Percentiles rank a stretch among this genome's conserved stretches.
Evolutionary conservation across 1,140 invertebrate species (phyloP).

Genomic region (Apis mellifera): Amel_HAv3.1 CM009938.2:11677501-11678000

Average conservation of each 20-base stretch:
- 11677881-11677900: too few species aligned
- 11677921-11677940: too few species aligned
- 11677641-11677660: slow-evolving; percentile 97
- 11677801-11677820: slow-evolving; percentile 18
- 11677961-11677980: too few species aligned
- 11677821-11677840: background rate
- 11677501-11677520: too few species aligned
- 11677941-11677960: too few species aligned
- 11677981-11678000: too few species aligned
- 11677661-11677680: slow-evolving; percentile 98
- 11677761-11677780: slow-evolving; percentile 99
- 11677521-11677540: too few species aligned
- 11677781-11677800: slow-evolving; percentile 96
- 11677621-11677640: slow-evolving; percentile 98
- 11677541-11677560: background rate
- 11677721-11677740: slow-evolving; percentile 99
- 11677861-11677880: background rate
- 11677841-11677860: background rate
- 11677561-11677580: slow-evolving; percentile 94
- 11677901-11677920: too few species aligned
- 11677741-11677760: slow-evolving; percentile 98
- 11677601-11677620: slow-evolving; percentile 99
- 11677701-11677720: slow-evolving; percentile 99
- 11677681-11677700: slow-evolving; percentile 99
- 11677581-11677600: slow-evolving; percentile 99